Base-by-base conservation (phyloP, 2,888 invertebrate genomes). In the Phengaris arion region DNA sequence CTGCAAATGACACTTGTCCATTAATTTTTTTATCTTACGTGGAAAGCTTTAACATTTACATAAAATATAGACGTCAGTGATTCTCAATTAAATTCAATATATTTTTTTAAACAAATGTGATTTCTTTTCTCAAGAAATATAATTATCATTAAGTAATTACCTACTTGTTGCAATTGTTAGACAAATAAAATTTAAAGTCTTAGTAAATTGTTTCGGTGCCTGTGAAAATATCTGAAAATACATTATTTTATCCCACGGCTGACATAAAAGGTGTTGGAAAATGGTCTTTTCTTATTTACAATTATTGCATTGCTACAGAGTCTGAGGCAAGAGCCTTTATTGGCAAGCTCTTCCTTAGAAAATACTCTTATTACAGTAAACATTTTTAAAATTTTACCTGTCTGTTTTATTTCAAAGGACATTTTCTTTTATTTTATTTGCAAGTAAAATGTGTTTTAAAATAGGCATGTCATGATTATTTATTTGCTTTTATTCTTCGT, bases 381-480 rank as follows among this genome's bases (percentile, higher is more conserved):
- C 48, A 70, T 70, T 70, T 51, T 70, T 70, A 51, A 70, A 70
- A 15, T 70, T 22, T 48, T 9, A 70, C 70, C 70, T 70, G 10
- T n/a, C 55, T 6, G 57, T 70, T 77, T 75, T 76, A 76, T 77
- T 75, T 77, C 76, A 74, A 74, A 70, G 68, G 54, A 22, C 2
- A 70, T 70, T 70, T 70, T 15, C 46, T n/a, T 69, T 64, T 22
- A 59, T 69, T 69, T 69, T 69, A n/a, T 69, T 48, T 69, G n/a
- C 2, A n/a, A 48, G n/a, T 48, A 10, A 69, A 48, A 69, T 69
- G 59, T 35, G 4, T 2, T 2, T 35, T 10, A 0, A 52, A 9
- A 52, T 12, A 5, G 52, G 52, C 52, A 52, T 52, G 12, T 52
- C 1, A n/a, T 55, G 13, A 10, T 35, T 35, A 35, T 64, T 64